Evolutionary conservation across 2,797 vertebrate species (phyloP), one percentile per base, ranked within the genome.

Genomic region (Ctenopoma kingsleyae): DNA sequence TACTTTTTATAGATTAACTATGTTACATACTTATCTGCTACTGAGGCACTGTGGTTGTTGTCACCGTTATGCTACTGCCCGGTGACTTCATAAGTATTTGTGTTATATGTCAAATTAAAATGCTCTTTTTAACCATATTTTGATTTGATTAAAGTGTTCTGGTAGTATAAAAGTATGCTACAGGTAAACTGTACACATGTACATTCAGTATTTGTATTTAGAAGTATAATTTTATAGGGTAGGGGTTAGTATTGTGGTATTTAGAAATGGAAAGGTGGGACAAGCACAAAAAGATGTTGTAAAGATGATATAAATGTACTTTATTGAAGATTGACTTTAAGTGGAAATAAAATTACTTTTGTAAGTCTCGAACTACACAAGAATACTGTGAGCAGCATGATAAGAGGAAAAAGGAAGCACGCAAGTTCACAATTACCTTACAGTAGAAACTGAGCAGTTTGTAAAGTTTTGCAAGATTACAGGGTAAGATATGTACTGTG

Each of bases 251-350:
- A 48, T 40, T 70, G 11, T 43, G 20, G n/a, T 25, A 22, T 57
- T 53, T n/a, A 61, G 38, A 66, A 78, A 60, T 49, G 46, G 53
- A 82, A 75, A 1, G 12, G 49, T 36, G 19, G 1, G 8, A 60
- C 48, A 56, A 22, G 19, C n/a, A 53, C 41, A 41, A 46, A 27
- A 54, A 20, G 43, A 4, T 0, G 25, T 36, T n/a, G 23, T 2
- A n/a, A 32, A 32, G 8, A 25, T 35, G 1, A 1, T 25, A 4
- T 17, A 12, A 47, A 44, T 40, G 20, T 25, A 13, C 20, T 48
- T 10, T 47, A 2, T 2, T 27, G 13, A 74, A 49, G 12, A 44
- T 17, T 27, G 3, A 36, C 6, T 32, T 16, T 2, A 51, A 5
- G 30, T 8, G 8, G 10, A 51, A 35, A 27, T 50, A 17, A 35